A percentile compares a stretch with the other conserved stretches of the same genome.
Evolutionary conservation across 2,113 vertebrate genomes (phyloP).

Genomic region (Hymenochirus boettgeri): DNA sequence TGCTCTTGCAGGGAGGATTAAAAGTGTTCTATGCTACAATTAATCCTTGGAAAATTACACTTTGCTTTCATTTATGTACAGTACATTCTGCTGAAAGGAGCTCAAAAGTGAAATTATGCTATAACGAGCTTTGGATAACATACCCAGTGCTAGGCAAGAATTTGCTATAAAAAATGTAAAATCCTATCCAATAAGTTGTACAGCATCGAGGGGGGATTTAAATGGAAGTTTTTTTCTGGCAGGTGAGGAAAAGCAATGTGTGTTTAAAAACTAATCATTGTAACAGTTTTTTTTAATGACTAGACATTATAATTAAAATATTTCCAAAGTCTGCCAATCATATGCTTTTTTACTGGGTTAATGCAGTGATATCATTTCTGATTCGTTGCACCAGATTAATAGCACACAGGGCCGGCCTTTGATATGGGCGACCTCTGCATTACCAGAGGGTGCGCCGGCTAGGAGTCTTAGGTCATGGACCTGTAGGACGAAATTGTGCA

Average conservation of each 20-base stretch:
- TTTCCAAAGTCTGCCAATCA: no score
- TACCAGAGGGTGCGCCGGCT: no score
- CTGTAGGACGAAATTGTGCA: no score
- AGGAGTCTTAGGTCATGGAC: no score
- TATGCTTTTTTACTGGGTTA: no score
- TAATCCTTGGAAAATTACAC: conserved; percentile 45
- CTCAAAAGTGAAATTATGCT: conserved; percentile 3
- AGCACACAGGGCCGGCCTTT: no score
- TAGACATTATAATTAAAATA: no score
- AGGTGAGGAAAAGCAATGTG: conserved; percentile 84
- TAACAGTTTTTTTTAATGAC: no score
- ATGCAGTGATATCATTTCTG: no score
- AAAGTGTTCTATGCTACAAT: conserved; percentile 25
- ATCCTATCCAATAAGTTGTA: conserved; percentile 1
- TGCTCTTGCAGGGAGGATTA: conserved; percentile 60
- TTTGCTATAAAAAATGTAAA: conserved; percentile 14
- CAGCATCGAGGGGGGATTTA: conserved; percentile 47
- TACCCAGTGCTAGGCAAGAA: conserved; percentile 6
- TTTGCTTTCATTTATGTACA: not conserved
- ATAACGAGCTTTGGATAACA: conserved; percentile 24
- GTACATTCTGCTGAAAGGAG: conserved; percentile 24
- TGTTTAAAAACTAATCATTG: no score
- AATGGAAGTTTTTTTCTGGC: conserved; percentile 45
- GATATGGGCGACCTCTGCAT: no score
- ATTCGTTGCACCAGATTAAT: no score